Percentiles rank a stretch among this genome's conserved stretches.
Conservation (phyloP, 2,113 vertebrate species). For the Mandrillus leucophaeus region DNA sequence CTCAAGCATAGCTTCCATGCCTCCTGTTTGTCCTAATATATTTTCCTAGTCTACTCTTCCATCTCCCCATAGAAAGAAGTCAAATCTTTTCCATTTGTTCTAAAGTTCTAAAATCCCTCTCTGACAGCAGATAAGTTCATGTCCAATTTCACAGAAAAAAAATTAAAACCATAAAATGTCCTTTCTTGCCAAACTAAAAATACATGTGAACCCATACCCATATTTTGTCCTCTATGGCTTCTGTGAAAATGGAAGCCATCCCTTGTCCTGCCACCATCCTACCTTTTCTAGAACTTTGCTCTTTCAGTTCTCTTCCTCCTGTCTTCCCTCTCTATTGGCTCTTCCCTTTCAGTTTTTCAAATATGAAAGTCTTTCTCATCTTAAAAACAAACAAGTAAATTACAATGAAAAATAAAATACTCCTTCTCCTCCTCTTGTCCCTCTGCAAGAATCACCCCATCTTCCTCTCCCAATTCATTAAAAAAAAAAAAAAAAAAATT, state of each 20-base stretch:
- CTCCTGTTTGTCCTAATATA: not conserved
- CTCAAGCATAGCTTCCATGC: not conserved
- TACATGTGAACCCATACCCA: conserved; percentile 39
- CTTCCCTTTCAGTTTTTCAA: conserved; percentile 5
- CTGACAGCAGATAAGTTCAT: conserved; percentile 29
- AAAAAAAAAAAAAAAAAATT: not conserved
- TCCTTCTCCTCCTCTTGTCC: not conserved
- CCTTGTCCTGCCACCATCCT: not conserved
- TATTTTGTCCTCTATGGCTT: conserved; percentile 40
- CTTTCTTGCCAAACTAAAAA: conserved; percentile 64
- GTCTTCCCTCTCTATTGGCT: not conserved
- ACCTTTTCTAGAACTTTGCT: not conserved
- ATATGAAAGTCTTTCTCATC: not conserved
- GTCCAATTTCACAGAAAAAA: conserved; percentile 42
- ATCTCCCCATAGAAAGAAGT: not conserved
- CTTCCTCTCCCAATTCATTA: not conserved
- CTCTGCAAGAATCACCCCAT: conserved; percentile 6
- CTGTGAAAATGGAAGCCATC: not conserved
- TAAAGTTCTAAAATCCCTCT: conserved; percentile 17
- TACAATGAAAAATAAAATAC: not conserved
- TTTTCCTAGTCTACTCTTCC: not conserved
- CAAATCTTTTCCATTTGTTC: conserved; percentile 1
- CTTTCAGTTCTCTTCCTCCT: not conserved
- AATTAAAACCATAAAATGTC: conserved; percentile 45
- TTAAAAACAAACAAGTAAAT: conserved; percentile 23